These are phyloP conservation scores for Aphidius ervi DNA, from an alignment of 1,140 invertebrate species.

Conservation along the genomic window DNA sequence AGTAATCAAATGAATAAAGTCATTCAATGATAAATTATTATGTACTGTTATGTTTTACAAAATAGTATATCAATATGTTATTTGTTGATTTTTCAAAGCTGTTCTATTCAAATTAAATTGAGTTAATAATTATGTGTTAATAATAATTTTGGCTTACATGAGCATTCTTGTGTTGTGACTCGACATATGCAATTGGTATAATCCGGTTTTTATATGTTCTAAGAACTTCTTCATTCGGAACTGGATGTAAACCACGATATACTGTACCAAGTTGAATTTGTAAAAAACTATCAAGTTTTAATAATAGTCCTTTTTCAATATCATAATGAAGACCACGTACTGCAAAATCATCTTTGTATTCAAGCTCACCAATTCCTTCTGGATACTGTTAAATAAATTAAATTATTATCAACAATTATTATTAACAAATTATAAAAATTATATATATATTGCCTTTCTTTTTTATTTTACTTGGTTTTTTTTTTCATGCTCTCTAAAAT, in stretches of 20 bases:
- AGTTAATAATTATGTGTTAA: no score
- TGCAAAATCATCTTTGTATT: slow-evolving; percentile 87
- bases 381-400: slow-evolving; percentile 75
- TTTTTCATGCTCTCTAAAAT: not conserved
- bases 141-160: slow-evolving; percentile 33
- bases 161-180: slow-evolving; percentile 57
- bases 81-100: no score
- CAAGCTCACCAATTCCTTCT: slow-evolving; percentile 70
- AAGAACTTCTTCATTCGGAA: slow-evolving; percentile 82
- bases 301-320: slow-evolving; percentile 88
- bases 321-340: slow-evolving; percentile 94
- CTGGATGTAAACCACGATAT: slow-evolving; percentile 78
- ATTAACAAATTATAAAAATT: slow-evolving; percentile 9
- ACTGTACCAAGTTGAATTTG: slow-evolving; percentile 95
- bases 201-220: slow-evolving; percentile 81
- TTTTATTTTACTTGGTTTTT: no score
- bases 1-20: no score
- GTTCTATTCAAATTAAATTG: no score
- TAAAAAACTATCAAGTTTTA: slow-evolving; percentile 94
- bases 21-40: no score
- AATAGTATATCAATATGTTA: no score
- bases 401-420: slow-evolving; percentile 12
- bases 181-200: slow-evolving; percentile 78
- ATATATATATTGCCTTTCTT: not conserved
- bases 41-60: no score